Percentiles rank a stretch among this genome's conserved stretches.
Evolutionary conservation across 2,113 vertebrate genomes (phyloP).

Genomic region (Electrona antarctica): DNA sequence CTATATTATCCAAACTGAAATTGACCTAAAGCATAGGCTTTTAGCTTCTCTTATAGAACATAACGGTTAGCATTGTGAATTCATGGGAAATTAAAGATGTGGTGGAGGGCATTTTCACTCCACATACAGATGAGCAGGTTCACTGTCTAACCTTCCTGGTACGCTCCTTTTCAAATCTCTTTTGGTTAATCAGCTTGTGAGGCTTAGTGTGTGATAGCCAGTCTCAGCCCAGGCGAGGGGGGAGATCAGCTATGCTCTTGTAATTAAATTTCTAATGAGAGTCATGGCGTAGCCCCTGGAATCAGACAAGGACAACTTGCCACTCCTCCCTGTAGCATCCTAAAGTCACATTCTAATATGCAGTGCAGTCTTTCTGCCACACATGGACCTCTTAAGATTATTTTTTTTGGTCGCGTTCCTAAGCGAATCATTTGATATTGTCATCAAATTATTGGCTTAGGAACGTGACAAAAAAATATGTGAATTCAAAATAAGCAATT

Average conservation of each 20-base stretch:
- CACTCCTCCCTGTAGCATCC: not conserved
- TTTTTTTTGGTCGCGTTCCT: too few species aligned
- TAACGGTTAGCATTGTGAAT: not conserved
- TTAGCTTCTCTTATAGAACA: not conserved
- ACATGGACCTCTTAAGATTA: too few species aligned
- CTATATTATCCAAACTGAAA: too few species aligned
- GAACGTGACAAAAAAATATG: too few species aligned
- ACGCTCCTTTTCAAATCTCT: constrained; percentile 17
- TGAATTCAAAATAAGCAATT: too few species aligned
- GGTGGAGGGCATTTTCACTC: too few species aligned
- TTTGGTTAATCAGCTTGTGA: constrained; percentile 36
- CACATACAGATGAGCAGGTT: not conserved
- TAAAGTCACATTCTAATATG: not conserved
- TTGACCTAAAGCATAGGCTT: too few species aligned
- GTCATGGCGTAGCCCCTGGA: constrained; percentile 19
- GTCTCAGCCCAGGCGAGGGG: constrained; percentile 22
- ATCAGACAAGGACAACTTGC: constrained; percentile 25
- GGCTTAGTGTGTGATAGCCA: constrained; percentile 28
- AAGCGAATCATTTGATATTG: too few species aligned
- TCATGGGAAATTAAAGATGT: not conserved
- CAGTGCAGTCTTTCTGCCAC: not conserved
- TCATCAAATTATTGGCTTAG: too few species aligned
- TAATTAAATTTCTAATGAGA: constrained; percentile 52
- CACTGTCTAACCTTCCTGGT: constrained; percentile 1
- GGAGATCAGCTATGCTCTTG: constrained; percentile 26